Evolutionary conservation across 1,140 invertebrate genomes (phyloP).

Genomic region (Melipona quadrifasciata): DNA sequence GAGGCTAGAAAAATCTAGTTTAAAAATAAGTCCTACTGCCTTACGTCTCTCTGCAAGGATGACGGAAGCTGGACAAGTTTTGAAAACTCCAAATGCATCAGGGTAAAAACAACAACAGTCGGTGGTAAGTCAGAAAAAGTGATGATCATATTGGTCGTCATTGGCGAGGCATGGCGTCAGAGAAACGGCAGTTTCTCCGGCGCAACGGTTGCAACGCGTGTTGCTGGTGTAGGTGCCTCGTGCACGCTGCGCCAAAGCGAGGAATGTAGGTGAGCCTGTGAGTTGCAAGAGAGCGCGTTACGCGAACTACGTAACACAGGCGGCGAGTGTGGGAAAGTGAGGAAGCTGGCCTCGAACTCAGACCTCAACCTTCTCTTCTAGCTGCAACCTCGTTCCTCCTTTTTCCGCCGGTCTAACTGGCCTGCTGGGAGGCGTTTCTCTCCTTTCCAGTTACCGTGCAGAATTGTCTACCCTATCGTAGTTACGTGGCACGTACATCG

Average conservation of each 20-base stretch:
- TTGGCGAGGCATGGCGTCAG: too few species aligned
- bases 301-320: conserved; percentile 49
- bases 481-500: conserved; percentile 21
- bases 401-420: conserved; percentile 40
- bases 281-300: conserved; percentile 47
- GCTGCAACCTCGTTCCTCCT: conserved; percentile 51
- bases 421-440: conserved; percentile 7
- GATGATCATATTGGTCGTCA: too few species aligned
- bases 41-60: too few species aligned
- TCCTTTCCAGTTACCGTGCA: conserved; percentile 41
- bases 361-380: conserved; percentile 73
- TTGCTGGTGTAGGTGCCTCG: background rate
- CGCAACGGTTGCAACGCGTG: background rate
- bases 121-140: too few species aligned
- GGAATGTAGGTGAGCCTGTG: conserved; percentile 50
- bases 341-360: conserved; percentile 74
- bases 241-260: background rate
- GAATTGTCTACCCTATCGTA: conserved; percentile 28
- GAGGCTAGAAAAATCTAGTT: too few species aligned
- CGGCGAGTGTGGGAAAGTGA: conserved; percentile 72
- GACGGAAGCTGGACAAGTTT: too few species aligned
- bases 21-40: too few species aligned
- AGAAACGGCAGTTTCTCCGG: background rate
- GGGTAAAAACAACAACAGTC: too few species aligned
- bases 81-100: too few species aligned